Percentiles rank a stretch among this genome's conserved stretches.
Conservation (phyloP, 2,888 invertebrate species). For the Scelioninae gen. 2 region DNA sequence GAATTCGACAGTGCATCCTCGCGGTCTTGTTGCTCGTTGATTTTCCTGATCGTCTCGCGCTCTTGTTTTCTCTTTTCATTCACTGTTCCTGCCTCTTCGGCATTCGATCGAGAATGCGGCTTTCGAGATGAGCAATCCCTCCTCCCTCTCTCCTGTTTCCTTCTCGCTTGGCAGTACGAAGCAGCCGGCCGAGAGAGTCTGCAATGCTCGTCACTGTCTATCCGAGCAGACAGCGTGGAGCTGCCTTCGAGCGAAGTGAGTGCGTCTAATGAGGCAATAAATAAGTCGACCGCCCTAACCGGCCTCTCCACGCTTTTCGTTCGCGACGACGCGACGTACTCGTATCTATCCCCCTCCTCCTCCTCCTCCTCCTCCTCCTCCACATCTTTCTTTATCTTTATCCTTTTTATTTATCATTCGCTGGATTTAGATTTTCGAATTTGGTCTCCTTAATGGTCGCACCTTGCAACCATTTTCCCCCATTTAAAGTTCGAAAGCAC, state of each 20-base stretch:
- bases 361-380: conserved; percentile 36
- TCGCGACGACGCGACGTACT: conserved; percentile 72
- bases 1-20: conserved; percentile 66
- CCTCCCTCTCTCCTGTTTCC: conserved; percentile 48
- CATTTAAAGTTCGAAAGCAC: too few relatives aligned
- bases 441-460: too few relatives aligned
- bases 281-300: conserved; percentile 75
- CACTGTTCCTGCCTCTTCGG: conserved; percentile 38
- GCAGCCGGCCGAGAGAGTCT: conserved; percentile 55
- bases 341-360: conserved; percentile 69
- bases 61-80: conserved; percentile 46
- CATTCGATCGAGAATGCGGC: conserved; percentile 54
- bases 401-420: conserved; percentile 48
- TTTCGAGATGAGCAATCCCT: conserved; percentile 53
- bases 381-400: conserved; percentile 29
- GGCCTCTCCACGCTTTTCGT: conserved; percentile 74
- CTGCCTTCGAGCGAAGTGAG: conserved; percentile 74
- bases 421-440: conserved; percentile 23
- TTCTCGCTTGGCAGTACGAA: conserved; percentile 16
- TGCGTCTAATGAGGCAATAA: conserved; percentile 76
- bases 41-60: conserved; percentile 47
- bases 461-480: too few relatives aligned
- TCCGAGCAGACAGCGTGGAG: conserved; percentile 75
- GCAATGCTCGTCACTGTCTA: conserved; percentile 74
- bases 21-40: conserved; percentile 52